A percentile compares a stretch with the other conserved stretches of the same genome.
Conservation (phyloP, 2,888 invertebrate species). For the Spisula solida region DNA sequence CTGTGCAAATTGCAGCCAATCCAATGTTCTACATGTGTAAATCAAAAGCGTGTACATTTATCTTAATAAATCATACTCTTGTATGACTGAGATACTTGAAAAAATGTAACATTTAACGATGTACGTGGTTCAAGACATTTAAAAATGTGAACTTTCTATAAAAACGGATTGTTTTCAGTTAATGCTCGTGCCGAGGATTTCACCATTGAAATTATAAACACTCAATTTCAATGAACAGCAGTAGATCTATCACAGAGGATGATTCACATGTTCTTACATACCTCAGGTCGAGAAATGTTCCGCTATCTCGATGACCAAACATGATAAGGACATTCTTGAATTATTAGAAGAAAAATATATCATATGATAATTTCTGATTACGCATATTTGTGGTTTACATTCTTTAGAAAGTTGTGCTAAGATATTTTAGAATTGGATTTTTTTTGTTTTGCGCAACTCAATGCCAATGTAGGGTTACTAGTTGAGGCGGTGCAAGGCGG, state of each 20-base stretch:
- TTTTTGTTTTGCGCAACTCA: too few species aligned
- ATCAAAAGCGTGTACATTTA: not conserved
- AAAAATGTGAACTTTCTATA: not conserved
- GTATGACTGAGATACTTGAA: not conserved
- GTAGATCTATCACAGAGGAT: not conserved
- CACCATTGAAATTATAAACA: not conserved
- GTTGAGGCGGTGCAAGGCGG: too few species aligned
- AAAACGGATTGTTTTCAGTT: not conserved
- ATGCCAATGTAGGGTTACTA: too few species aligned
- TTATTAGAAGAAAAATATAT: not conserved
- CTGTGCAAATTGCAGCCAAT: too few species aligned
- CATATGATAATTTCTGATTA: not conserved
- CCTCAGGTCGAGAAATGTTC: not conserved
- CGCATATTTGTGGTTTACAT: not conserved
- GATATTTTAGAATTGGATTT: too few species aligned
- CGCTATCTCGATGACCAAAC: not conserved
- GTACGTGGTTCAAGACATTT: not conserved
- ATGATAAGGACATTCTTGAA: not conserved
- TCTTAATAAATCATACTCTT: conserved; percentile 11
- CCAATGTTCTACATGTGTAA: not conserved
- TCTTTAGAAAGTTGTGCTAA: not conserved
- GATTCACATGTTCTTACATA: not conserved
- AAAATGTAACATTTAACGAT: not conserved
- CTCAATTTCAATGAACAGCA: too few species aligned
- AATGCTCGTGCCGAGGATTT: not conserved